Percentiles rank a stretch among this genome's conserved stretches.
Conservation (phyloP, 2,797 vertebrate species). For the Momotus momota region DNA sequence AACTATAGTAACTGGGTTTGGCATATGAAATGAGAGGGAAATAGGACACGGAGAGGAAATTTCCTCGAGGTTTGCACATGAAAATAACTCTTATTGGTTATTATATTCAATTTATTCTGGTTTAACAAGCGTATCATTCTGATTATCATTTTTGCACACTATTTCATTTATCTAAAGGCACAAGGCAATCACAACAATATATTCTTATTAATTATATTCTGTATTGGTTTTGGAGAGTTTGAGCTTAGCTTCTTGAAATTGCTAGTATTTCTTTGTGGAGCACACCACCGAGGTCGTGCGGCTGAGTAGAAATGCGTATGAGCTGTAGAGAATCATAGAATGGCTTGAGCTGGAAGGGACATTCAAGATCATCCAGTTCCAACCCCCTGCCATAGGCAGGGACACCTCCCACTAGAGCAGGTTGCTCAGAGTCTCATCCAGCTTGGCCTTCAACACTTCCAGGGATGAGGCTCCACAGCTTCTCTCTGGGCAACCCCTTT, state of each 20-base stretch:
- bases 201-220: not conserved
- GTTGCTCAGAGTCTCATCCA: no score
- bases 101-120: not conserved
- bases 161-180: not conserved
- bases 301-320: not conserved
- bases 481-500: no score
- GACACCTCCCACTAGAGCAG: no score
- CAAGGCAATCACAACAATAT: not conserved
- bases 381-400: no score
- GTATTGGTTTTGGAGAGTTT: not conserved
- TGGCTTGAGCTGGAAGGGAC: no score
- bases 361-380: no score
- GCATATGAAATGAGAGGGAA: not conserved
- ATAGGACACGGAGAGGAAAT: not conserved
- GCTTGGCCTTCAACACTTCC: no score
- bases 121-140: not conserved
- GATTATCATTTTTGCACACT: not conserved
- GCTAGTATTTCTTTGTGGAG: not conserved
- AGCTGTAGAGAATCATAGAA: not conserved
- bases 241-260: not conserved
- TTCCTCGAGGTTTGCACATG: not conserved
- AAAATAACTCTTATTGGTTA: not conserved
- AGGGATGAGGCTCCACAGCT: no score
- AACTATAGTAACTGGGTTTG: not conserved
- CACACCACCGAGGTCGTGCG: accelerated